Evolutionary conservation across 2,797 vertebrate genomes (phyloP), one percentile per base, ranked within the genome.

Genomic region (Thamnophis elegans): DNA sequence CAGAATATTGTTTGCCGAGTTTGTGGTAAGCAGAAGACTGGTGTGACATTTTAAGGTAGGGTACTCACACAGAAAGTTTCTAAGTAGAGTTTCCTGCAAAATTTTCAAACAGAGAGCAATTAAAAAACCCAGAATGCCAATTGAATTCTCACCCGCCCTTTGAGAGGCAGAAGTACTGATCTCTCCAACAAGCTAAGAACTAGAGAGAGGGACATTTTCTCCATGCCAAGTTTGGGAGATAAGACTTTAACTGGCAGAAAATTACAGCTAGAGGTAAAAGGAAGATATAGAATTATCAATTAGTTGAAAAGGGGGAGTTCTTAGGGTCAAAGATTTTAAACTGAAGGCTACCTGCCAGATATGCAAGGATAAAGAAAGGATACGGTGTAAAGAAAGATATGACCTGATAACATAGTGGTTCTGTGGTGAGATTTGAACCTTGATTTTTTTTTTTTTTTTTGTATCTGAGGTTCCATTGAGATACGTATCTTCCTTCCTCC

Each of bases 11-110:
- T 85, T 68, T 82, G 10, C 28, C 32, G 26, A 85, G 18, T 12
- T 2, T 53, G 47, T 54, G 54, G 0, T 0, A 28, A 73, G 92
- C 14, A 0, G 9, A 5, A 5, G 55, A 59, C 8, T 58, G 85
- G 36, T 25, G 36, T 85, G 65, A 51, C 13, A 58, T 78, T 2
- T 12, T 56, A 85, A n/a, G 65, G 36, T 36, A 3, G 22, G 0
- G 0, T 0, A 60, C 47, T 87, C 11, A 3, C 9, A 32, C 0
- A 0, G 58, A 86, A 16, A 26, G 36, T 87, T 91, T 51, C 47
- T 91, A 14, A 13, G 16, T n/a, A 59, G 78, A 85, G 20, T 26
- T 78, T 18, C 47, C 58, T 86, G 26, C 26, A 36, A n/a, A 5
- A 47, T 62, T 47, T 89, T 89, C 85, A 68, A 4, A 8, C 28